phyloP scores from a whole-genome alignment of 2,888 invertebrate species.

The Tetheella fluctuosa region DNA sequence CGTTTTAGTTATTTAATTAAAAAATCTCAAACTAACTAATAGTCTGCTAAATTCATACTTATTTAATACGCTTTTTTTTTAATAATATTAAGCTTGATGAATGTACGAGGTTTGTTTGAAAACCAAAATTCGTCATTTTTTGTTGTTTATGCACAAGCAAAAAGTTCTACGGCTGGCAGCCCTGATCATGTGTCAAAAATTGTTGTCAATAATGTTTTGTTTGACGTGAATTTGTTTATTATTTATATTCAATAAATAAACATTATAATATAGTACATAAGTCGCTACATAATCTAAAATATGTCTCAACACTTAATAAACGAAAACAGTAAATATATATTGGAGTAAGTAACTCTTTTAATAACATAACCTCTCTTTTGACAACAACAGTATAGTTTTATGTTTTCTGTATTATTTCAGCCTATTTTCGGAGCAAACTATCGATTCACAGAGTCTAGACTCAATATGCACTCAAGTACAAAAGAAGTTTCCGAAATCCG shows the following conservation, averaged over 20 bases:
- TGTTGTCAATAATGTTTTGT: background rate
- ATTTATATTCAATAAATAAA: background rate
- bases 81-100: too few species aligned
- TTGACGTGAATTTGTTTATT: conserved; percentile 1
- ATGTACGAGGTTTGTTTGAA: too few species aligned
- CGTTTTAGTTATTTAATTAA: too few species aligned
- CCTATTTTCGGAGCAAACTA: conserved; percentile 88
- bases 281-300: conserved; percentile 23
- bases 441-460: conserved; percentile 90
- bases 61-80: too few species aligned
- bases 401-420: conserved; percentile 69
- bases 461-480: conserved; percentile 89
- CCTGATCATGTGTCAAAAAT: background rate
- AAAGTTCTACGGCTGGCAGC: background rate
- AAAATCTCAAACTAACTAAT: too few species aligned
- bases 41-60: too few species aligned
- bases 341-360: conserved; percentile 66
- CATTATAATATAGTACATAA: background rate
- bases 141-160: too few species aligned
- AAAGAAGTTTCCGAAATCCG: conserved; percentile 90
- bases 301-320: conserved; percentile 75
- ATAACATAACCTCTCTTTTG: conserved; percentile 34
- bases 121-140: too few species aligned
- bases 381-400: conserved; percentile 15
- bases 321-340: conserved; percentile 79